Evolutionary conservation across 2,113 vertebrate genomes (phyloP).

Genomic region (Mobula birostris): DNA sequence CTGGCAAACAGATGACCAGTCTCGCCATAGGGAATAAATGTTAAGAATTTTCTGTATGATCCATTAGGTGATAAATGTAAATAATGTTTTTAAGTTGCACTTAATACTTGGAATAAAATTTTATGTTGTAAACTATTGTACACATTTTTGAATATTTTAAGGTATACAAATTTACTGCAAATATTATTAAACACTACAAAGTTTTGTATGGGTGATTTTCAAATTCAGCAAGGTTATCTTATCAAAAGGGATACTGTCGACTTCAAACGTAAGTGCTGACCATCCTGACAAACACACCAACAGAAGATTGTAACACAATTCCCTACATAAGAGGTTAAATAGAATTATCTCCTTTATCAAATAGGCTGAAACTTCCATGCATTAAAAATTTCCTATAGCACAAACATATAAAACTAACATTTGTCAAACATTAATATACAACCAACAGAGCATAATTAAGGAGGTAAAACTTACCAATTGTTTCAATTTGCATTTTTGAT

Average conservation of each 20-base stretch:
- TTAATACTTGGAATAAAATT: constrained; percentile 17
- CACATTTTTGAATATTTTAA: constrained; percentile 18
- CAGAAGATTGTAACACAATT: neutral
- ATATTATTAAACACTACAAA: constrained; percentile 13
- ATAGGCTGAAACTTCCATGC: constrained; percentile 24
- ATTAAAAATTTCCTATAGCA: constrained; percentile 23
- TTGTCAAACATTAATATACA: constrained; percentile 27
- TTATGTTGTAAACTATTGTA: neutral
- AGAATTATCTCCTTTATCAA: constrained; percentile 14
- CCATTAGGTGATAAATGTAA: neutral
- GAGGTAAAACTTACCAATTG: constrained; percentile 13
- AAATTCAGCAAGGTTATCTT: neutral
- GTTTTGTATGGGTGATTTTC: neutral
- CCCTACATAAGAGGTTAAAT: neutral
- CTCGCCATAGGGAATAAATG: neutral
- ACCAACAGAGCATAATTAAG: constrained; percentile 12
- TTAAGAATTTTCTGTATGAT: neutral
- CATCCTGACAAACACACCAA: neutral
- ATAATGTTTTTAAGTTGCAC: neutral
- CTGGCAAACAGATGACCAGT: neutral
- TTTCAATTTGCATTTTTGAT: constrained; percentile 23
- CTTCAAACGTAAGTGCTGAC: neutral
- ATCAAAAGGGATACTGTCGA: neutral
- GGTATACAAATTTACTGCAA: neutral
- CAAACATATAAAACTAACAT: constrained; percentile 29